These are phyloP conservation scores for Phymastichus coffea DNA, from an alignment of 1,140 invertebrate genomes.

Conservation along the genomic window DNA sequence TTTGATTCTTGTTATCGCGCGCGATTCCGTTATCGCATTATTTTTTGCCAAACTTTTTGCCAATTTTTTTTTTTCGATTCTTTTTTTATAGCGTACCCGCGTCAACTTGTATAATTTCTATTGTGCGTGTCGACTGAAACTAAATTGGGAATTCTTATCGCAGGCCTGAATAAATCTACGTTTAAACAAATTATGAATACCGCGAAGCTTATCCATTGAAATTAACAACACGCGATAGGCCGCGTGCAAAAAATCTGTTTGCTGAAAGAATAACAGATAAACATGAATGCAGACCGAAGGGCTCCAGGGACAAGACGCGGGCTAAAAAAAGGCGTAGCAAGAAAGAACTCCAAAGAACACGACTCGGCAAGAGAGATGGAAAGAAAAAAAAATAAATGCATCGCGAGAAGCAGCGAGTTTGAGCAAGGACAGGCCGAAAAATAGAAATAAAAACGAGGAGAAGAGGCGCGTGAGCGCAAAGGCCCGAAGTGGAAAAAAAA, in stretches of 20 bases:
- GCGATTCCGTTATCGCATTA: slow-evolving; percentile 5
- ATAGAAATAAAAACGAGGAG: neutral
- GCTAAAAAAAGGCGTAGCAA: neutral
- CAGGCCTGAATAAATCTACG: too few relatives aligned
- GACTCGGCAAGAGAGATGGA: neutral
- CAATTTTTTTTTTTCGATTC: too few relatives aligned
- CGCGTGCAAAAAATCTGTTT: too few relatives aligned
- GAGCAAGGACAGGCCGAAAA: slow-evolving; percentile 24
- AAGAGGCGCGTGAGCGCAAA: slow-evolving; percentile 1
- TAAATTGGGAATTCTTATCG: too few relatives aligned
- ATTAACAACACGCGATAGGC: too few relatives aligned
- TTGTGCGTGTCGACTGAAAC: too few relatives aligned
- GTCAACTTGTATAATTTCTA: too few relatives aligned
- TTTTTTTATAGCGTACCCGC: too few relatives aligned
- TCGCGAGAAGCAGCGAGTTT: neutral
- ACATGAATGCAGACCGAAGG: neutral
- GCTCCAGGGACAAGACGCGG: neutral
- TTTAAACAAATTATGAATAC: too few relatives aligned
- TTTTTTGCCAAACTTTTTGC: too few relatives aligned
- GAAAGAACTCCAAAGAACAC: slow-evolving; percentile 14
- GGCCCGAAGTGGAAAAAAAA: neutral
- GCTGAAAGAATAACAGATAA: neutral
- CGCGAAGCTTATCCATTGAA: too few relatives aligned
- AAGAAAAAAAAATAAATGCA: too few relatives aligned
- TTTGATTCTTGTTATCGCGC: neutral